Conservation (phyloP, 2,888 invertebrate species). For the Anagyrus pseudococci region DNA sequence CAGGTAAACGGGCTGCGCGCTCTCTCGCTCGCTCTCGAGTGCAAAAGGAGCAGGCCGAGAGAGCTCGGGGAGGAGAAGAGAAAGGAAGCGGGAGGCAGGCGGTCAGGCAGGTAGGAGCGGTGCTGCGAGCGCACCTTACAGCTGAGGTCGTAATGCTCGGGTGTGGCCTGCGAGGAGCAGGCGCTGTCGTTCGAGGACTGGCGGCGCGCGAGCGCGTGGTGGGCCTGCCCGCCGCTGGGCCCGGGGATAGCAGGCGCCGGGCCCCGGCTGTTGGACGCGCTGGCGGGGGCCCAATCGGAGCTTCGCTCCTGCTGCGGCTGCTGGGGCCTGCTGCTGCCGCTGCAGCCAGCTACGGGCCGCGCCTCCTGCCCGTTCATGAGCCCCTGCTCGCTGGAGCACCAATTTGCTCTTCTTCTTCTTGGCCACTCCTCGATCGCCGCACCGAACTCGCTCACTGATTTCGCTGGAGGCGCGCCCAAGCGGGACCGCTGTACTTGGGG, state of each 20-base stretch:
- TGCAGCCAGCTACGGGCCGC: slow-evolving; percentile 50
- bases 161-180: slow-evolving; percentile 62
- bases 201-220: slow-evolving; percentile 44
- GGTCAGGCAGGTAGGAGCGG: no score
- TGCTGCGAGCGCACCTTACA: slow-evolving; percentile 63
- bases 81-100: slow-evolving; percentile 30
- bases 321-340: slow-evolving; percentile 42
- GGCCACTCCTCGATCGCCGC: slow-evolving; percentile 62
- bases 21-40: no score
- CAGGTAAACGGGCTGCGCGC: slow-evolving; percentile 9
- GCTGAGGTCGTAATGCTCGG: slow-evolving; percentile 67
- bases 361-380: slow-evolving; percentile 65
- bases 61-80: neutral
- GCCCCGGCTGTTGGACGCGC: slow-evolving; percentile 31
- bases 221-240: no score
- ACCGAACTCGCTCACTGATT: slow-evolving; percentile 5
- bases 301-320: slow-evolving; percentile 47
- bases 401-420: slow-evolving; percentile 69
- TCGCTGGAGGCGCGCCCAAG: slow-evolving; percentile 11
- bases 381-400: slow-evolving; percentile 66
- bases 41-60: neutral
- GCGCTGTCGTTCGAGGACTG: slow-evolving; percentile 51
- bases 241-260: slow-evolving; percentile 45
- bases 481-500: slow-evolving; percentile 15
- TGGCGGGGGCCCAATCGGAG: slow-evolving; percentile 43